A percentile compares a stretch with the other conserved stretches of the same genome.
These are phyloP conservation scores for Antheraea pernyi DNA, from an alignment of 1,140 invertebrate genomes.

Conservation along the genomic window DNA sequence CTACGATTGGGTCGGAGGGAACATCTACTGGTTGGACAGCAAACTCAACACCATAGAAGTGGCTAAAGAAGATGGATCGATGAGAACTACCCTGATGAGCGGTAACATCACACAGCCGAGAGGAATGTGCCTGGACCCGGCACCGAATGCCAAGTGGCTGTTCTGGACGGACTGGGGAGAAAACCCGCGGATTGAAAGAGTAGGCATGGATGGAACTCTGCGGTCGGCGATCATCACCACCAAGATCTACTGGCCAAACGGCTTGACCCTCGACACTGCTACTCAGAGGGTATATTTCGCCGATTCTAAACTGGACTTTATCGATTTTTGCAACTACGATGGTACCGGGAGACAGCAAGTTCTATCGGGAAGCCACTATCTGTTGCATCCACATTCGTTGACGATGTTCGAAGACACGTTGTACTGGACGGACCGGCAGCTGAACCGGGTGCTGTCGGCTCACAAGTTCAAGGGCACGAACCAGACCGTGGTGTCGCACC, in stretches of 20 bases:
- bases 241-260: conserved; percentile 99
- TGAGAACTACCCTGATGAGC: conserved; percentile 91
- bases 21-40: conserved; percentile 98
- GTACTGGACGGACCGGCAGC: conserved; percentile 97
- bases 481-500: conserved; percentile 95
- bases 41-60: conserved; percentile 97
- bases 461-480: conserved; percentile 95
- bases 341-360: conserved; percentile 94
- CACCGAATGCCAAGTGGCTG: conserved; percentile 89
- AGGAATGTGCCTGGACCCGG: conserved; percentile 96
- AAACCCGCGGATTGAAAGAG: conserved; percentile 96
- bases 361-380: conserved; percentile 91
- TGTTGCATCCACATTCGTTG: conserved; percentile 97
- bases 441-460: conserved; percentile 92
- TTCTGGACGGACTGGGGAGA: conserved; percentile 99
- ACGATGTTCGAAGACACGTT: conserved; percentile 95
- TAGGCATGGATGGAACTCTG: conserved; percentile 96
- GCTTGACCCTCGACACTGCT: conserved; percentile 95
- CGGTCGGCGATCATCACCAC: conserved; percentile 94
- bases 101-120: conserved; percentile 97
- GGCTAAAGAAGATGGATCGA: conserved; percentile 89
- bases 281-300: conserved; percentile 98
- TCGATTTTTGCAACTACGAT: conserved; percentile 99
- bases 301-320: conserved; percentile 98
- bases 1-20: conserved; percentile 97